Percentiles rank a stretch among this genome's conserved stretches.
Evolutionary conservation across 1,140 invertebrate species (phyloP).

Genomic region (Eupristina koningsbergeri): DNA sequence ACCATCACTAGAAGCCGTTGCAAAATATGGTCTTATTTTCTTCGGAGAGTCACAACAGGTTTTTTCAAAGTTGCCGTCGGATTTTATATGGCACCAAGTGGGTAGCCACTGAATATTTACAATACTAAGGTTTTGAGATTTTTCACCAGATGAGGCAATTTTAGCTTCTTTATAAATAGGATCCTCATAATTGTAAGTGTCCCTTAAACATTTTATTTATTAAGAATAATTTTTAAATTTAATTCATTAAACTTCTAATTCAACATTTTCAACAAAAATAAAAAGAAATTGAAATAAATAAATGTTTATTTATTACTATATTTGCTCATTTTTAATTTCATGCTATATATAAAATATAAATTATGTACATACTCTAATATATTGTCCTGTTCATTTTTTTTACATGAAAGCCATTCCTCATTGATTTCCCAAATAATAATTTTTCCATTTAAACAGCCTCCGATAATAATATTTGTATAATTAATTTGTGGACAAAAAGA

Average conservation of each 20-base stretch:
- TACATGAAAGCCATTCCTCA: constrained; percentile 52
- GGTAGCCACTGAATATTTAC: constrained; percentile 75
- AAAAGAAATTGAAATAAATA: too few relatives aligned
- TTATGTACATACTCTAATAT: constrained; percentile 22
- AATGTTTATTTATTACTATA: not conserved
- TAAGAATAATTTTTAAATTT: not conserved
- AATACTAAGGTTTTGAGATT: constrained; percentile 12
- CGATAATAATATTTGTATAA: constrained; percentile 78
- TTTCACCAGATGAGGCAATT: constrained; percentile 29
- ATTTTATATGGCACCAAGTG: constrained; percentile 73
- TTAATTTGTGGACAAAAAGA: constrained; percentile 78
- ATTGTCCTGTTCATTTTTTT: constrained; percentile 44
- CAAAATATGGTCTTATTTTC: constrained; percentile 70
- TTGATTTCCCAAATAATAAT: constrained; percentile 82
- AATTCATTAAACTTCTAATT: too few relatives aligned
- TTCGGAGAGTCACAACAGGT: not conserved
- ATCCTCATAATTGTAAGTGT: not conserved
- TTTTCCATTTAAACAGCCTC: constrained; percentile 80
- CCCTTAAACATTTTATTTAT: not conserved
- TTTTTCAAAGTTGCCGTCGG: constrained; percentile 73
- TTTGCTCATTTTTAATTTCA: not conserved
- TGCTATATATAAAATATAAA: not conserved
- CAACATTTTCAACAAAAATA: too few relatives aligned
- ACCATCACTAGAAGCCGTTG: constrained; percentile 78
- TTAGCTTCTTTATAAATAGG: not conserved